Evolutionary conservation across 2,113 vertebrate species (phyloP).

Genomic region (Elgaria multicarinata): DNA sequence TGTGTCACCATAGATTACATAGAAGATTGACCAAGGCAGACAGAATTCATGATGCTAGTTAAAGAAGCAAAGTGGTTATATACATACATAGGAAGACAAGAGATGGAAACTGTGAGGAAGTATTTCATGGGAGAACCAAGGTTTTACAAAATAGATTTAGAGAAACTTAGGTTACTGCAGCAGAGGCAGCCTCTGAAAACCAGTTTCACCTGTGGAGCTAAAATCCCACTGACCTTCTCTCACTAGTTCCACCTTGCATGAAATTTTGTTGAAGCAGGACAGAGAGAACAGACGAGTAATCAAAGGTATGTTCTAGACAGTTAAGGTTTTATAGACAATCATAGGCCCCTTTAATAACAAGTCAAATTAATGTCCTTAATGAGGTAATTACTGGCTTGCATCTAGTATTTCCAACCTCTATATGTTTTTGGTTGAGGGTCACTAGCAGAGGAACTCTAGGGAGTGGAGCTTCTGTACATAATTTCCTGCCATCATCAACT

Average conservation of each 20-base stretch:
- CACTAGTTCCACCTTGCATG: background rate
- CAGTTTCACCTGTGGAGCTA: background rate
- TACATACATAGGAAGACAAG: background rate
- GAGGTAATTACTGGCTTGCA: background rate
- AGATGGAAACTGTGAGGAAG: background rate
- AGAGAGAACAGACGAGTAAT: background rate
- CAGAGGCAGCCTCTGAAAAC: background rate
- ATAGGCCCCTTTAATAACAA: background rate
- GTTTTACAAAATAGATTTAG: slow-evolving; percentile 17
- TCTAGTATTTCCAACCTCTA: slow-evolving; percentile 2
- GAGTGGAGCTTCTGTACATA: accelerated
- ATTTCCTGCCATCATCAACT: too few species aligned
- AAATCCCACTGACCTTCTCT: background rate
- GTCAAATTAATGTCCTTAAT: background rate
- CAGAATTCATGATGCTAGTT: background rate
- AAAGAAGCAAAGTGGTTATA: background rate
- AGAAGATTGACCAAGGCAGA: background rate
- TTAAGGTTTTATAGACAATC: background rate
- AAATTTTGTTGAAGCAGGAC: background rate
- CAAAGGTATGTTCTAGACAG: background rate
- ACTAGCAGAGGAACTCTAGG: accelerated
- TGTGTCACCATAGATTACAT: background rate
- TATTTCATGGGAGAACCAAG: background rate
- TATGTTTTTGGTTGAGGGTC: background rate
- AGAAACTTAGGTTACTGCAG: background rate